Conservation (phyloP, 2,797 vertebrate species). For the Rhyacichthys aspro region DNA sequence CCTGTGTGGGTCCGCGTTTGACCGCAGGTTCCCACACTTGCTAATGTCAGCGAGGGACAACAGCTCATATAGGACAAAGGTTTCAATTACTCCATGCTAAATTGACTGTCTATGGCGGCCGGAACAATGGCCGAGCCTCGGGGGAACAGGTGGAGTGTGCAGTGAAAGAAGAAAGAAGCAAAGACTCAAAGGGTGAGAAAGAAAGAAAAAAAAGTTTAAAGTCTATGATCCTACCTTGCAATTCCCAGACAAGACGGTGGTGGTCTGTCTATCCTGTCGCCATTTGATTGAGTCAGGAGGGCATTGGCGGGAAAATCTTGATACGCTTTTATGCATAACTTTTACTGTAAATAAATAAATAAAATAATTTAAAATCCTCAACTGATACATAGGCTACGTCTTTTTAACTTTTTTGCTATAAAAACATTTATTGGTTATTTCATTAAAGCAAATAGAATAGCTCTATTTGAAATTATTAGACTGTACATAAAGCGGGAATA, state of each 20-base stretch:
- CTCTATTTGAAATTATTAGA: no score
- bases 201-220: neutral
- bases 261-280: neutral
- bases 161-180: conserved; percentile 30
- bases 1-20: conserved; percentile 55
- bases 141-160: conserved; percentile 77
- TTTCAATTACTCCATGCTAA: conserved; percentile 74
- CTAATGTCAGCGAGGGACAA: conserved; percentile 71
- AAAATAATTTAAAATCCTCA: no score
- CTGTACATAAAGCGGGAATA: no score
- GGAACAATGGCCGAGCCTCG: conserved; percentile 68
- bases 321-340: neutral
- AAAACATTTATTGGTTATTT: no score
- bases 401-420: no score
- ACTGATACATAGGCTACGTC: no score
- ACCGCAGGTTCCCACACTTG: conserved; percentile 78
- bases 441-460: no score
- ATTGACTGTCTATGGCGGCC: conserved; percentile 63
- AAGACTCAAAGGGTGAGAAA: neutral
- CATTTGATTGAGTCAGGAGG: neutral
- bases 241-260: neutral
- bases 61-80: conserved; percentile 52
- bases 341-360: no score
- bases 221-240: neutral
- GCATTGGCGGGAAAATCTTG: conserved; percentile 36